These are phyloP conservation scores for Chrysomallon squamiferum DNA, from an alignment of 1,140 invertebrate genomes.

Conservation along the genomic window DNA sequence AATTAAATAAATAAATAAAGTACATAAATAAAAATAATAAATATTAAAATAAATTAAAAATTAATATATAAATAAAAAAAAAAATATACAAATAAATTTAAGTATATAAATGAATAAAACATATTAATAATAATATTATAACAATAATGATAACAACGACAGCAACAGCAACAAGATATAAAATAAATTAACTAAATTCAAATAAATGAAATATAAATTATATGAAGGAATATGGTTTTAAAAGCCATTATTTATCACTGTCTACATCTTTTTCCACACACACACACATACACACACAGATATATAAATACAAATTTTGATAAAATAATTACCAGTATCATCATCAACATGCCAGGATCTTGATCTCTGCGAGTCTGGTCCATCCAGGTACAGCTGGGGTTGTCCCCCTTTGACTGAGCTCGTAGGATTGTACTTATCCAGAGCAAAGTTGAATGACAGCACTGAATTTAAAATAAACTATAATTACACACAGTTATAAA, in stretches of 20 bases:
- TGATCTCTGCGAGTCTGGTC: not conserved
- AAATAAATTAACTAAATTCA: no score
- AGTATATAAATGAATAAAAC: no score
- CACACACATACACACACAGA: no score
- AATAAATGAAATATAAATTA: no score
- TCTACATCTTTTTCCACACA: no score
- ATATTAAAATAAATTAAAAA: not conserved
- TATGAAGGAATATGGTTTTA: no score
- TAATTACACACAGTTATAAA: not conserved
- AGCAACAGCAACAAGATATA: no score
- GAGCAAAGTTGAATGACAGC: conserved; percentile 46
- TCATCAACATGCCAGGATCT: not conserved
- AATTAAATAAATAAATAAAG: not conserved
- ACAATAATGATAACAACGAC: no score
- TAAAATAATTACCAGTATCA: not conserved
- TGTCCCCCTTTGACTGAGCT: conserved; percentile 35
- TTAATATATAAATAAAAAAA: not conserved
- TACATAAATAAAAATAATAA: not conserved
- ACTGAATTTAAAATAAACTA: not conserved
- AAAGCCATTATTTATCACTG: no score
- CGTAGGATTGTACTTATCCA: conserved; percentile 52
- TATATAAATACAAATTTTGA: no score
- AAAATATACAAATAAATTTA: no score
- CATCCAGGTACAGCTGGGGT: conserved; percentile 12
- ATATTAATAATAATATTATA: no score